Conservation (phyloP, 2,888 invertebrate species). For the Caenorhabditis wallacei region DNA sequence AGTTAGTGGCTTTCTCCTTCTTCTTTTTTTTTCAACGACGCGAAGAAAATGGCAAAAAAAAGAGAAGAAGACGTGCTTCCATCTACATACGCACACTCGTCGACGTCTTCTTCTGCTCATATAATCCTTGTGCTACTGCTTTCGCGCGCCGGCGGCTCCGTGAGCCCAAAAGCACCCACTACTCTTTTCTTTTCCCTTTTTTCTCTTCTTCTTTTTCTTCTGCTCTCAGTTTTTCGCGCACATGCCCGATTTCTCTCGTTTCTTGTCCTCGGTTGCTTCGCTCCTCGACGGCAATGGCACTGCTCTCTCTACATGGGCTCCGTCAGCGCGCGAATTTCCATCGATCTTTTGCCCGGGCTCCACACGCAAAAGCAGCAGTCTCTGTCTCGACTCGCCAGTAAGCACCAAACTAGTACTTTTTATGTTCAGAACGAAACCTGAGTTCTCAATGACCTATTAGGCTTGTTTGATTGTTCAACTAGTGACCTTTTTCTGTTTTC, state of each 20-base stretch:
- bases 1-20: slow-evolving; percentile 50
- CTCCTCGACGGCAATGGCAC: slow-evolving; percentile 54
- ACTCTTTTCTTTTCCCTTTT: slow-evolving; percentile 47
- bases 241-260: slow-evolving; percentile 29
- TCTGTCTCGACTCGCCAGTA: slow-evolving; percentile 13
- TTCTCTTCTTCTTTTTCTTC: slow-evolving; percentile 21
- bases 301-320: slow-evolving; percentile 47
- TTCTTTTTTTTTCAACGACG: slow-evolving; percentile 44
- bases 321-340: slow-evolving; percentile 59
- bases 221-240: slow-evolving; percentile 61
- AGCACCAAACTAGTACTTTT: slow-evolving; percentile 60
- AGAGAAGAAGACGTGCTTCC: slow-evolving; percentile 50
- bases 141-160: slow-evolving; percentile 43
- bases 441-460: neutral
- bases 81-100: slow-evolving; percentile 39
- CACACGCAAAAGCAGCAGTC: slow-evolving; percentile 27
- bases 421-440: neutral
- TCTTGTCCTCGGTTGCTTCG: slow-evolving; percentile 50
- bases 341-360: slow-evolving; percentile 58
- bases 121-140: slow-evolving; percentile 63
- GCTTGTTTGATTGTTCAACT: neutral
- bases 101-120: slow-evolving; percentile 54
- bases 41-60: slow-evolving; percentile 54
- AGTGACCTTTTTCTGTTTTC: neutral
- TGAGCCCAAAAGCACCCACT: slow-evolving; percentile 43